phyloP scores from a whole-genome alignment of 2,113 vertebrate genomes.

The Petroica traversi region DNA sequence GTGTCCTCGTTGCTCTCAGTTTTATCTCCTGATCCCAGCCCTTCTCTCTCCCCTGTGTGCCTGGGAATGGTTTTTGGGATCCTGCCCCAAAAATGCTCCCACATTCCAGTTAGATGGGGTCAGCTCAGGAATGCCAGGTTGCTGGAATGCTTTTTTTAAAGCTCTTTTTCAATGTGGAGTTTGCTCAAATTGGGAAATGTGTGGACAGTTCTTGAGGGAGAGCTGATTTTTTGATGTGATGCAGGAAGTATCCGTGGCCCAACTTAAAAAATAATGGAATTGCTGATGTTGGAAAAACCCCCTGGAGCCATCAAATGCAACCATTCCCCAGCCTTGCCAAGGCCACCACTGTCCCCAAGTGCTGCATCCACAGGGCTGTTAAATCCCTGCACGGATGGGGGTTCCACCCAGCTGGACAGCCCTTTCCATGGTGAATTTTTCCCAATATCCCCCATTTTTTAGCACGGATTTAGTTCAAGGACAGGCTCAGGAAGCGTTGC shows the following conservation, averaged over 20 bases:
- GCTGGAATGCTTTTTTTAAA: neutral
- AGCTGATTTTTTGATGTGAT: neutral
- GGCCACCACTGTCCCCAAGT: neutral
- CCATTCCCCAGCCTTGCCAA: neutral
- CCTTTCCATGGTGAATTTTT: fast-evolving
- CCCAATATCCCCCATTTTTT: neutral
- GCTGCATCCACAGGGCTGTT: neutral
- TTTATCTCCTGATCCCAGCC: neutral
- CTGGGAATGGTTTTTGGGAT: neutral
- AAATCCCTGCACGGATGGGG: neutral
- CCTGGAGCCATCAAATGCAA: fast-evolving
- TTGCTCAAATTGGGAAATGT: neutral
- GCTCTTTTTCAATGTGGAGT: neutral
- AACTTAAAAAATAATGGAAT: neutral
- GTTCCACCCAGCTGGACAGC: neutral
- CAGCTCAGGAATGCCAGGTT: neutral
- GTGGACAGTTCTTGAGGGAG: too few relatives aligned
- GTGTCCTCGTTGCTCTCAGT: too few relatives aligned
- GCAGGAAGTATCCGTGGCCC: neutral
- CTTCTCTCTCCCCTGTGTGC: neutral
- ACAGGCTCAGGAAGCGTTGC: neutral
- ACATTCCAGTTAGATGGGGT: fast-evolving
- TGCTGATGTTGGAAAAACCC: neutral
- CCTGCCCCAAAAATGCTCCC: too few relatives aligned
- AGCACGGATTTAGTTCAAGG: neutral